A percentile compares a stretch with the other conserved stretches of the same genome.
phyloP scores from a whole-genome alignment of 2,888 invertebrate genomes.

The Alloplasta piceator region DNA sequence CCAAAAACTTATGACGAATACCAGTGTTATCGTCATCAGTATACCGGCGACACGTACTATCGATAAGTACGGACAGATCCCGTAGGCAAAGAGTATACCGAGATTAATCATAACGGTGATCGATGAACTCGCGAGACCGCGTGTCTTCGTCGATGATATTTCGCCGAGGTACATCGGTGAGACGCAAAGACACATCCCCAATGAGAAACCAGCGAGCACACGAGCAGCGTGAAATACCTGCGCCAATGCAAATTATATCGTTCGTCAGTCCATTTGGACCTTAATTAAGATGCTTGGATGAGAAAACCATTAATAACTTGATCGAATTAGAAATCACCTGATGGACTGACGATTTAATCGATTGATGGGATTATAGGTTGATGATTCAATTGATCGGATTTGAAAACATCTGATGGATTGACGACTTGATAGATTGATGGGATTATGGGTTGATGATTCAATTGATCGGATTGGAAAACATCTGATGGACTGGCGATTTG shows the following conservation, averaged over 20 bases:
- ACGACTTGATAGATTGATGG: too few relatives aligned
- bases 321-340: too few relatives aligned
- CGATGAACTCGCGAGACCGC: conserved; percentile 87
- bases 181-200: conserved; percentile 69
- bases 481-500: too few relatives aligned
- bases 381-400: too few relatives aligned
- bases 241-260: not conserved
- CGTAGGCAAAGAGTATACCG: conserved; percentile 76
- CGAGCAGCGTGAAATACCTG: conserved; percentile 73
- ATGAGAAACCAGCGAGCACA: conserved; percentile 69
- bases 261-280: not conserved
- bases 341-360: too few relatives aligned
- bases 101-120: conserved; percentile 84
- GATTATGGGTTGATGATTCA: too few relatives aligned
- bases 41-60: conserved; percentile 69
- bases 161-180: conserved; percentile 74
- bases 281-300: too few relatives aligned
- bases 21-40: conserved; percentile 78
- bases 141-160: conserved; percentile 71
- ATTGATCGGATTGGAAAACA: too few relatives aligned
- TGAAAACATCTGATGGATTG: too few relatives aligned
- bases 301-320: too few relatives aligned
- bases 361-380: too few relatives aligned
- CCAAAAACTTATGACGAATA: conserved; percentile 78
- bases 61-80: conserved; percentile 73